Evolutionary conservation across 2,888 invertebrate species (phyloP), one percentile per base, ranked within the genome.

Genomic region (Agrenia bidenticulata): DNA sequence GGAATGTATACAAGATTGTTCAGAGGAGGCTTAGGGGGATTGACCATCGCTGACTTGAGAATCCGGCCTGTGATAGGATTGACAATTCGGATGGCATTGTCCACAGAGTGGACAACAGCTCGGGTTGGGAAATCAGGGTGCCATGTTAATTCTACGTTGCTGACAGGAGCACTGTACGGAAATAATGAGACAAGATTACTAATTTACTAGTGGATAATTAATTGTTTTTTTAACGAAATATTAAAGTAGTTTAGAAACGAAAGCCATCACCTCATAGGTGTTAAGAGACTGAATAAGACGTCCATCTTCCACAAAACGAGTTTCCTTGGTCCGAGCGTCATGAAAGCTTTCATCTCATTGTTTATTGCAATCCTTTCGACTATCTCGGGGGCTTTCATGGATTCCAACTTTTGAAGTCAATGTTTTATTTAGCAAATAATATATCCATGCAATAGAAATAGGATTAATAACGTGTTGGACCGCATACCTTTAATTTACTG

Each of bases 251-350:
- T 51, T 2, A n/a, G n/a, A n/a, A n/a, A n/a, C n/a, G n/a, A n/a
- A n/a, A n/a, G n/a, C n/a, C n/a, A n/a, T n/a, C n/a, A 66, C 66
- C 66, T 67, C 62, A 70, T 64, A 50, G 53, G 54, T 1, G 64
- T 27, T 2, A 64, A 49, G 2, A 45, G 66, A 41, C 39, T 64
- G 49, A 72, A 73, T 9, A 73, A 27, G 5, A 66, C 67, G 23
- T 76, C 73, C 74, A 75, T 72, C 50, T 68, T 69, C 74, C 73
- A 75, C 15, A 76, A 24, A 21, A 70, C 67, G 0, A 76, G 61
- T 56, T 74, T 75, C 17, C 74, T 32, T 7, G 76, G 74, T 17
- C 76, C 76, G 32, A 70, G 61, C 9, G 73, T 66, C 72, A 74
- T 69, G 41, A 76, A 73, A 24, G 73, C 67, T 61, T 74, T 71